Evolutionary conservation across 1,140 invertebrate genomes (phyloP).

Genomic region (Adelges cooleyi): DNA sequence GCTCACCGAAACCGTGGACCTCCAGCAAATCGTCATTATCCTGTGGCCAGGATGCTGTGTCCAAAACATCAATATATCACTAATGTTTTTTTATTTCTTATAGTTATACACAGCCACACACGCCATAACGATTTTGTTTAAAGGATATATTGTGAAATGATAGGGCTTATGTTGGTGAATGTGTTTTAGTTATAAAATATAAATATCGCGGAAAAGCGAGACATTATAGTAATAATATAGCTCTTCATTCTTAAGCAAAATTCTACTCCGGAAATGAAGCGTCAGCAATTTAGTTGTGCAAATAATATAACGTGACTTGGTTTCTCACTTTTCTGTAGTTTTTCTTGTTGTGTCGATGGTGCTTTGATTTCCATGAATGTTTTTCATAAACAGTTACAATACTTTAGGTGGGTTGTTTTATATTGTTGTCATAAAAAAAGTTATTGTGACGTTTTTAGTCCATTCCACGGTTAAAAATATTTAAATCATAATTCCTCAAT

Average conservation of each 20-base stretch:
- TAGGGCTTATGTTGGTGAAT: conserved; percentile 2
- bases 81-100: conserved; percentile 3
- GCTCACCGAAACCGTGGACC: conserved; percentile 13
- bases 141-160: conserved; percentile 21
- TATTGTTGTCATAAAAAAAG: no score
- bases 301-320: conserved; percentile 11
- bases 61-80: conserved; percentile 13
- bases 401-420: no score
- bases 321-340: conserved; percentile 21
- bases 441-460: no score
- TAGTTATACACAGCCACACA: conserved; percentile 7
- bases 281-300: conserved; percentile 9
- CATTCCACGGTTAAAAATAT: no score
- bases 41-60: conserved; percentile 18
- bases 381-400: no score
- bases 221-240: conserved; percentile 8
- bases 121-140: background rate
- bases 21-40: conserved; percentile 24
- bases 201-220: conserved; percentile 24
- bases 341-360: conserved; percentile 16
- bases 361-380: conserved; percentile 29
- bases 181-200: background rate
- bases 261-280: conserved; percentile 23
- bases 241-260: conserved; percentile 18
- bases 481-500: no score